Evolutionary conservation across 2,888 invertebrate species (phyloP).

Genomic region (Sphinx pinastri): DNA sequence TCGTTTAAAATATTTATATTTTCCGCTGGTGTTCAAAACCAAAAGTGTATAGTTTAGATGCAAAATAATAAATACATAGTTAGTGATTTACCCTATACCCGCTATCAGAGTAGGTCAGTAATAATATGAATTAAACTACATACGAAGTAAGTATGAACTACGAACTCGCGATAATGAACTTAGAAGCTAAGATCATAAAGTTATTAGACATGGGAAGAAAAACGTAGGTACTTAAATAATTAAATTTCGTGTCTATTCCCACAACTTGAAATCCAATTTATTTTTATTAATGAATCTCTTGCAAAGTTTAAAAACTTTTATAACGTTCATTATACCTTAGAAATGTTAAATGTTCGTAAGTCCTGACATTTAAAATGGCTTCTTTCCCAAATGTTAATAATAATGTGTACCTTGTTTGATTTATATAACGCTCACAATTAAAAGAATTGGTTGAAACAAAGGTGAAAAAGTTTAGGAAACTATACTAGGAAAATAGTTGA

Average conservation of each 20-base stretch:
- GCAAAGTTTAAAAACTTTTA: background rate
- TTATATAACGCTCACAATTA: background rate
- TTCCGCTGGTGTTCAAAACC: background rate
- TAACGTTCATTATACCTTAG: background rate
- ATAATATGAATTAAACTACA: too few species aligned
- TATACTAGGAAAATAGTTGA: background rate
- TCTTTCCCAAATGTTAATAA: constrained; percentile 27
- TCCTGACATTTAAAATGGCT: constrained; percentile 11
- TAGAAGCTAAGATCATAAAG: background rate
- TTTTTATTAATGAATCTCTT: constrained; percentile 1
- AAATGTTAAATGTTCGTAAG: constrained; percentile 5
- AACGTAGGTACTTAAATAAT: background rate
- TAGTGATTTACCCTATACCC: too few species aligned
- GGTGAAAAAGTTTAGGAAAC: background rate
- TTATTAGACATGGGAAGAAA: background rate
- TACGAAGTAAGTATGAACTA: too few species aligned
- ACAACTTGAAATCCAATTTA: background rate
- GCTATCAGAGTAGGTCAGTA: too few species aligned
- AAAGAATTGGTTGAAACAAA: constrained; percentile 25
- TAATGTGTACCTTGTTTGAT: constrained; percentile 1
- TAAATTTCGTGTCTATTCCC: background rate
- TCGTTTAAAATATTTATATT: background rate
- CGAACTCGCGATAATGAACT: background rate
- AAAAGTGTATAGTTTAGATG: background rate
- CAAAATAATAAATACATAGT: too few species aligned